phyloP scores from a whole-genome alignment of 2,113 vertebrate species.

The Corapipo altera region DNA sequence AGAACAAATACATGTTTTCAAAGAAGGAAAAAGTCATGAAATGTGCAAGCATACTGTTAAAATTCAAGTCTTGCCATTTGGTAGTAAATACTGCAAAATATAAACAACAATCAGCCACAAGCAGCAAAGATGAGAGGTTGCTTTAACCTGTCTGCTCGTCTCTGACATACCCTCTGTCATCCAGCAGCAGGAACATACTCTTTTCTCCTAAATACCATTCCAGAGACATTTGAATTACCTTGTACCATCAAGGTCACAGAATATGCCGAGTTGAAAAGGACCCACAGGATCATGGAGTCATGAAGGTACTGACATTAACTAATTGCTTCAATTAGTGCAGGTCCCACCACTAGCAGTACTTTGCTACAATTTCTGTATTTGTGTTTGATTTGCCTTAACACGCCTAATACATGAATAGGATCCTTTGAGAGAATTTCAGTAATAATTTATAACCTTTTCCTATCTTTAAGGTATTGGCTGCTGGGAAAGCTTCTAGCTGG shows the following conservation, averaged over 20 bases:
- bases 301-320: neutral
- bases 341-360: neutral
- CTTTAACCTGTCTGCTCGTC: neutral
- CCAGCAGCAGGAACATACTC: fast-evolving
- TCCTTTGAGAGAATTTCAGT: neutral
- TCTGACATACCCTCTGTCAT: neutral
- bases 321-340: neutral
- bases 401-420: neutral
- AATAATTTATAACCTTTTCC: neutral
- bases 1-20: neutral
- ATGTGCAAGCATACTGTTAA: neutral
- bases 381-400: neutral
- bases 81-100: neutral
- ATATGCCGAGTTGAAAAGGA: neutral
- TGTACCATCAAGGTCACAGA: neutral
- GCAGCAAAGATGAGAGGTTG: neutral
- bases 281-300: neutral
- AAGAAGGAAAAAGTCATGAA: neutral
- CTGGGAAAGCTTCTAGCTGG: neutral
- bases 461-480: neutral
- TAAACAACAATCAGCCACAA: neutral
- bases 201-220: neutral
- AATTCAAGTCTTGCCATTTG: neutral
- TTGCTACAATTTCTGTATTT: neutral
- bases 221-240: neutral